Percentiles rank a stretch among this genome's conserved stretches.
These are phyloP conservation scores for Macrostomum cliftonense DNA, from an alignment of 2,888 invertebrate species.

Conservation along the genomic window DNA sequence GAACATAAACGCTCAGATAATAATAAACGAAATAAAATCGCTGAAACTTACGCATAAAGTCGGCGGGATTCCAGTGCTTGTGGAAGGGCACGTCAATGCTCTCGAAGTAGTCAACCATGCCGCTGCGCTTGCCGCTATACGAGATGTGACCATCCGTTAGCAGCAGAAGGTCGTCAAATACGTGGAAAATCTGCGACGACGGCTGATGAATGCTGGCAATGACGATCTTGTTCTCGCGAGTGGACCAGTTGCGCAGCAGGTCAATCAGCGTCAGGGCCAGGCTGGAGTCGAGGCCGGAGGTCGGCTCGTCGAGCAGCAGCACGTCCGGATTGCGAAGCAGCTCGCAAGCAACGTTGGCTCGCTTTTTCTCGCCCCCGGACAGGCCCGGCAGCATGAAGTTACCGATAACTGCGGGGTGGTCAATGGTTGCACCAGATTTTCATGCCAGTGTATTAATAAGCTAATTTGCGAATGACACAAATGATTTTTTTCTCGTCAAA, in stretches of 20 bases:
- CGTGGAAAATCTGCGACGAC: conserved; percentile 48
- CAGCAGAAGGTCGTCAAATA: conserved; percentile 54
- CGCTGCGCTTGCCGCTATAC: conserved; percentile 54
- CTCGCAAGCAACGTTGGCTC: conserved; percentile 63
- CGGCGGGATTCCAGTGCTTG: conserved; percentile 64
- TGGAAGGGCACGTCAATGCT: conserved; percentile 52
- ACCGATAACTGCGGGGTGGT: conserved; percentile 46
- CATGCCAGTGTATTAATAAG: conserved; percentile 16
- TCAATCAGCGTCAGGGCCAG: conserved; percentile 56
- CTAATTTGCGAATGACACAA: too few species aligned
- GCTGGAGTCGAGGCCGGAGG: conserved; percentile 61
- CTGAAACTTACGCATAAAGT: conserved; percentile 42
- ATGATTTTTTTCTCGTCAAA: conserved; percentile 15
- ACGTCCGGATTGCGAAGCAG: conserved; percentile 58
- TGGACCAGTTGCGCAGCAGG: conserved; percentile 38
- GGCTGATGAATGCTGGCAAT: too few species aligned
- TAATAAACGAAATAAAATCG: too few species aligned
- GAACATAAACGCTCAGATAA: too few species aligned
- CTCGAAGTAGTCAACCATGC: conserved; percentile 54
- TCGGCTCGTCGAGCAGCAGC: conserved; percentile 39
- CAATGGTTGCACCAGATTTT: too few species aligned
- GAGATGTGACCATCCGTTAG: conserved; percentile 46
- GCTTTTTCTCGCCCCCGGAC: conserved; percentile 63
- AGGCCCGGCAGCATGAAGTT: conserved; percentile 55
- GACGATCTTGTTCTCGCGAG: too few species aligned